Base-by-base conservation (phyloP, 1,140 invertebrate species). In the Harpegnathos saltator region DNA sequence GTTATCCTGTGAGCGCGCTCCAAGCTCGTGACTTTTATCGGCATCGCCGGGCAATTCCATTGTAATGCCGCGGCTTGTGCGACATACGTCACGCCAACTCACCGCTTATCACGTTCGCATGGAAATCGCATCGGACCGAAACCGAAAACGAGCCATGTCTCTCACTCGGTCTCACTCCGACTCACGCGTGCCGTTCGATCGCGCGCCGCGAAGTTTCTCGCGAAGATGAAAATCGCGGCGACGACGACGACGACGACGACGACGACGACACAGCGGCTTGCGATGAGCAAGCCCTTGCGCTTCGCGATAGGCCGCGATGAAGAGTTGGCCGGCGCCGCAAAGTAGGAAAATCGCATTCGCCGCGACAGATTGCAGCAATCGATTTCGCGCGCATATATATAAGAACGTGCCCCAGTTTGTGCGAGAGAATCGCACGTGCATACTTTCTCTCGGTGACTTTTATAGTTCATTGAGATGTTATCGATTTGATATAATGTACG, bases 61-160 rank as follows among this genome's bases (percentile, higher is more conserved):
- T 26, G 50, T 78, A 44, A 44, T 26, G 17, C 33, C 19, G 50
- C 73, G 15, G 19, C 9, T 26, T 56, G 63, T 17, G 50, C 63
- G 38, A 44, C n/a, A 78, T 78, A 56, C 44, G 50, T 58, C 63
- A 78, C 74, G 62, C 75, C 12, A 78, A 44, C 29, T 44, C 38
- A 14, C 33, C 33, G 63, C 50, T 68, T 78, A 77, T 77, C 44
- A 33, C 50, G 65, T 75, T 66, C 50, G n/a, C n/a, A 19, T 19
- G 44, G 29, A 69, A 78, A 68, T 56, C 44, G 22, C 9, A 33
- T 77, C 29, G 26, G 75, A n/a, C 7, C 17, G 26, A 56, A 69
- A 58, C 69, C 7, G 50, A 68, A 77, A 77, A 68, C 26, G 50
- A 26, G 12, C 22, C 17, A n/a, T 62, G 48, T 61, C 17, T 44